Evolutionary conservation across 2,888 invertebrate genomes (phyloP), one percentile per base, ranked within the genome.

Genomic region (Taenaris catops): DNA sequence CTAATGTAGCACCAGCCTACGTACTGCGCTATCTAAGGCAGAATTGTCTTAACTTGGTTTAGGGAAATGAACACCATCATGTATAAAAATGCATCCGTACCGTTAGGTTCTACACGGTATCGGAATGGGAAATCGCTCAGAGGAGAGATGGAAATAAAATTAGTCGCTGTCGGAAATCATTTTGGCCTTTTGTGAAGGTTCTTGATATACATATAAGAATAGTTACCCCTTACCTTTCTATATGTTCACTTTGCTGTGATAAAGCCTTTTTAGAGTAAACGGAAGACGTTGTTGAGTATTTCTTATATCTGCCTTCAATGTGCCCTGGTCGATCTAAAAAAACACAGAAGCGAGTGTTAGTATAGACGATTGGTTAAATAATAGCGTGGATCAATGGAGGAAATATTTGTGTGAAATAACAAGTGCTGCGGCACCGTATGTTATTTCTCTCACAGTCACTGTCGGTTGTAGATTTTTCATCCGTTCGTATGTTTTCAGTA

Each of bases 271-370:
- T 87, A 34, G 87, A 87, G 58, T 87, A 80, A 29, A 87, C 65
- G 11, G 86, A 86, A 21, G 86, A 86, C 44, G 86, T 81, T 8
- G 86, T 86, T 46, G 86, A 86, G 58, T 86, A 84, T 68, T 86
- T 86, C 53, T 86, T 86, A 56, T 76, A 86, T 52, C 81, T 78
- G 55, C 86, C 86, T 60, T 86, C 86, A 57, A 84, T 84, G 62
- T 84, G 84, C 36, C 70, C 62, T 48, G 80, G 83, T 38, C 84
- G 83, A 58, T 86, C 86, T 86, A 73, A 2, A 55, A 55, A 62
- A 48, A 46, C n/a, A 54, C 52, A 55, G 44, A 53, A 43, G 48
- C 48, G 44, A 52, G 48, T 32, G 59, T 55, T 50, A 64, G 26
- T 31, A 12, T 11, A n/a, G 26, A 28, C 21, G 8, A 18, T 18